Evolutionary conservation across 2,797 vertebrate genomes (phyloP).

Genomic region (Brotula barbata): DNA sequence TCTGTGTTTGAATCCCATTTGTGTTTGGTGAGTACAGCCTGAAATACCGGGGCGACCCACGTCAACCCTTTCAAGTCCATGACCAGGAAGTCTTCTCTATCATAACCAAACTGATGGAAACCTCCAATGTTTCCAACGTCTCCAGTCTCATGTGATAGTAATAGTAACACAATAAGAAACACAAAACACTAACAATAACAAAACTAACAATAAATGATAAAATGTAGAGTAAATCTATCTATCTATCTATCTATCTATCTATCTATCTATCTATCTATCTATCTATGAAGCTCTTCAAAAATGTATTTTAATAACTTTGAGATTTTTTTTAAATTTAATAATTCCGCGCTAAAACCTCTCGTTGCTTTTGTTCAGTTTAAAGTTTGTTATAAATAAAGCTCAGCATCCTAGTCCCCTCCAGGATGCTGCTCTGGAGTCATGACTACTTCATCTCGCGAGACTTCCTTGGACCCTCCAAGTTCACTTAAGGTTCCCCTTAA

Average conservation of each 20-base stretch:
- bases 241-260: too few species aligned
- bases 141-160: conserved; percentile 9
- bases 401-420: conserved; percentile 30
- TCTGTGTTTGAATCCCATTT: conserved; percentile 4
- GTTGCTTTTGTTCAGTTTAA: too few species aligned
- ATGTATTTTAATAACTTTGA: too few species aligned
- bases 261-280: too few species aligned
- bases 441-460: conserved; percentile 10
- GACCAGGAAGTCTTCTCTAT: conserved; percentile 46
- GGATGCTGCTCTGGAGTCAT: conserved; percentile 14
- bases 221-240: too few species aligned
- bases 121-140: not conserved
- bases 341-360: too few species aligned
- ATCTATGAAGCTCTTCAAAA: too few species aligned
- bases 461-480: fast-evolving
- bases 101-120: conserved; percentile 17
- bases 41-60: conserved; percentile 6
- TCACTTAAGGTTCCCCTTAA: not conserved
- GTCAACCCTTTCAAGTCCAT: conserved; percentile 25
- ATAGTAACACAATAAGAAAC: too few species aligned
- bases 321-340: too few species aligned
- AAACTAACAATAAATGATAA: too few species aligned
- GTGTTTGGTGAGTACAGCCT: conserved; percentile 28
- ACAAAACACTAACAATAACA: too few species aligned
- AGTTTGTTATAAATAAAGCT: too few species aligned